phyloP scores from a whole-genome alignment of 2,888 invertebrate species.

The Tolmerus cingulatus region DNA sequence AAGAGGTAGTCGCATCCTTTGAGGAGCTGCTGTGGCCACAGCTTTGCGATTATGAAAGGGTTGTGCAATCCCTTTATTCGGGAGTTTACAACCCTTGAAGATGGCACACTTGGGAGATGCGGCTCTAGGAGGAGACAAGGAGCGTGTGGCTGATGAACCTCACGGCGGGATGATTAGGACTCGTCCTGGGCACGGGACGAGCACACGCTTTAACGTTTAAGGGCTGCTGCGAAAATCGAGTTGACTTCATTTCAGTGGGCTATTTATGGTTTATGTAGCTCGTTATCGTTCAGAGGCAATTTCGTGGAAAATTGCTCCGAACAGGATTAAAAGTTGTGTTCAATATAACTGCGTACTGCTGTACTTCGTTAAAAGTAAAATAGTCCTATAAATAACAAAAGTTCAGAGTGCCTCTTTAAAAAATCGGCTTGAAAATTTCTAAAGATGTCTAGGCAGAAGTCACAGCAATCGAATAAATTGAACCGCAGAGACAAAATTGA shows the following conservation, averaged over 20 bases:
- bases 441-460: too few species aligned
- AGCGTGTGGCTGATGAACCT: slow-evolving; percentile 39
- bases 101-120: neutral
- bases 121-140: neutral
- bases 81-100: slow-evolving; percentile 3
- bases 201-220: slow-evolving; percentile 47
- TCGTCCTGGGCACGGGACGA: slow-evolving; percentile 43
- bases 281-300: neutral
- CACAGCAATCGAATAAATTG: too few species aligned
- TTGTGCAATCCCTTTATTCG: slow-evolving; percentile 20
- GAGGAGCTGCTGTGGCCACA: neutral
- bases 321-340: neutral
- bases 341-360: neutral
- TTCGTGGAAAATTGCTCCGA: neutral
- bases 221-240: neutral
- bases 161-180: slow-evolving; percentile 40
- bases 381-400: neutral
- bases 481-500: too few species aligned
- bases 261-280: neutral
- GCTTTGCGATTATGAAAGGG: slow-evolving; percentile 22
- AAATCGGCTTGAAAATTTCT: too few species aligned
- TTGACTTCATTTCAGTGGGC: neutral
- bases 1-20: slow-evolving; percentile 24
- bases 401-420: too few species aligned
- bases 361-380: neutral